phyloP scores from a whole-genome alignment of 2,888 invertebrate genomes.

The Vandiemenella viatica region DNA sequence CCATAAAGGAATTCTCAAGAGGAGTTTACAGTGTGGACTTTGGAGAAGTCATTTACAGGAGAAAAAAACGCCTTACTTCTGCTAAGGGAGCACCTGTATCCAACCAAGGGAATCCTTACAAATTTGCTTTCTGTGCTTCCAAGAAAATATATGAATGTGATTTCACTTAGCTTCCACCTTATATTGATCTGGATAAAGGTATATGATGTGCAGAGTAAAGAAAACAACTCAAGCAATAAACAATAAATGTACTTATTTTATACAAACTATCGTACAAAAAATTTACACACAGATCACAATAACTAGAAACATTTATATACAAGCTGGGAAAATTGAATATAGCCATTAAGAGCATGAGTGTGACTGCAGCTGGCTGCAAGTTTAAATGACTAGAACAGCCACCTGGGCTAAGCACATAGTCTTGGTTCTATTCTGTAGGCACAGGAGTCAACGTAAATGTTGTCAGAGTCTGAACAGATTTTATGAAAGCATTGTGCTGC shows the following conservation, averaged over 20 bases:
- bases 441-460: no score
- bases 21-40: conserved; percentile 41
- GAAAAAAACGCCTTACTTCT: background rate
- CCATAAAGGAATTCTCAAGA: conserved; percentile 23
- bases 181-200: background rate
- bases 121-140: conserved; percentile 39
- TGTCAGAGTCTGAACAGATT: no score
- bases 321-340: no score
- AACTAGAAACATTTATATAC: conserved; percentile 30
- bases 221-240: conserved; percentile 26
- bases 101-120: conserved; percentile 25
- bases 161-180: conserved; percentile 22
- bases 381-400: no score
- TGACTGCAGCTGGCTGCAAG: no score
- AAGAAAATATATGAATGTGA: conserved; percentile 41
- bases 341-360: no score
- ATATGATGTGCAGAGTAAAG: background rate
- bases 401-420: no score
- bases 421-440: no score
- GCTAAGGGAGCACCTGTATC: background rate
- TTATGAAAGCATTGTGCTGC: no score
- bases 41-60: conserved; percentile 27
- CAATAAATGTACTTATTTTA: conserved; percentile 33
- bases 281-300: conserved; percentile 23
- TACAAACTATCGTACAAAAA: conserved; percentile 48